phyloP scores from a whole-genome alignment of 2,888 invertebrate genomes.

The Anodontia alba region DNA sequence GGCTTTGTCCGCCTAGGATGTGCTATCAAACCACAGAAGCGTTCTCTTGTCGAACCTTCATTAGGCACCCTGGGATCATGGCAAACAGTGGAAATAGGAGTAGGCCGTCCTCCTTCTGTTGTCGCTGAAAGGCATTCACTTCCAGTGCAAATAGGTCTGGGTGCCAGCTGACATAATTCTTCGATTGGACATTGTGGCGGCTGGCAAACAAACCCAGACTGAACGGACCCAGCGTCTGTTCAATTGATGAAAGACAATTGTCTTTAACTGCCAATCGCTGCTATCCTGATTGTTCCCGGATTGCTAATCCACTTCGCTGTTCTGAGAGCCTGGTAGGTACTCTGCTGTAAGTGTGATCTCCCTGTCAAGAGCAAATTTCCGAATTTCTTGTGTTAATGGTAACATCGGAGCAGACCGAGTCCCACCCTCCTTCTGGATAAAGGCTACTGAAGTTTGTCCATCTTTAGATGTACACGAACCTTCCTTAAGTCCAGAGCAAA shows the following conservation, averaged over 20 bases:
- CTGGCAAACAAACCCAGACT: slow-evolving; percentile 17
- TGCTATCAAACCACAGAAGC: slow-evolving; percentile 25
- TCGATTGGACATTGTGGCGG: background rate
- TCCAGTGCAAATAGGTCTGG: background rate
- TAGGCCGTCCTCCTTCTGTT: background rate
- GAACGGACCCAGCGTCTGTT: background rate
- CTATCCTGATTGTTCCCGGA: background rate
- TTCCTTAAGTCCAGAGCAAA: background rate
- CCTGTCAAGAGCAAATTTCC: background rate
- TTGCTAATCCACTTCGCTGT: background rate
- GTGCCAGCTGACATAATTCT: slow-evolving; percentile 8
- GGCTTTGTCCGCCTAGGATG: slow-evolving; percentile 24
- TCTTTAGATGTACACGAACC: background rate
- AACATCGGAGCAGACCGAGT: background rate
- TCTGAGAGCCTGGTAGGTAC: background rate
- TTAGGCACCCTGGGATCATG: slow-evolving; percentile 14
- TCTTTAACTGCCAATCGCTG: background rate
- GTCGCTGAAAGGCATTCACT: slow-evolving; percentile 12
- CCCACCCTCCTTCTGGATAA: background rate
- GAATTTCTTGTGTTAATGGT: background rate
- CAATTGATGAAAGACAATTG: background rate
- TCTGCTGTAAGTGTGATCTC: background rate
- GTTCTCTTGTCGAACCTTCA: slow-evolving; percentile 20
- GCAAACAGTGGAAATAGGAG: slow-evolving; percentile 29
- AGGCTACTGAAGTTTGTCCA: background rate